Base-by-base conservation (phyloP, 2,888 invertebrate species). In the Eucera pruinosa region DNA sequence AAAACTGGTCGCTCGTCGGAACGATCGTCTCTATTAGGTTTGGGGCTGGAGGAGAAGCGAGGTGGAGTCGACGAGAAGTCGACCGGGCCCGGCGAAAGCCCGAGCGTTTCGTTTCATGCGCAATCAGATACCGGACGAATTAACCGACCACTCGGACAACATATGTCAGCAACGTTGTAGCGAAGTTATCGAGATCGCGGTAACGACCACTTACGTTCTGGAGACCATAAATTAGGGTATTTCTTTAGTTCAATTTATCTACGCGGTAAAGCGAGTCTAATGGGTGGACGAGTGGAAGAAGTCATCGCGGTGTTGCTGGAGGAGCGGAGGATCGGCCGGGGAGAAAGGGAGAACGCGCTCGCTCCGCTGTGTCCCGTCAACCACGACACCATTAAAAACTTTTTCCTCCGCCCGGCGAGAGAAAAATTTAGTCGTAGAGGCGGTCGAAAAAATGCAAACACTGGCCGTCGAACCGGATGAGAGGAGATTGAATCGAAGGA, bases 401-500 rank as follows among this genome's bases (percentile, higher is more conserved):
- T 66, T 57, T 57, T 64, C 20, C 72, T 2, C 15, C 33, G 18
- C 9, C 6, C 15, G 7, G 1, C 25, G 55, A 52, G 60, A 52
- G 50, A 72, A 82, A 78, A 74, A 74, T 78, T 58, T 58, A 20
- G 41, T 55, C 27, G 73, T 25, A 58, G 41, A 11, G 15, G 7
- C 27, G 33, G 25, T 27, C 54, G 47, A 58, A 70, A 52, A 70
- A 66, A 73, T 65, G 73, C 57, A 57, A 52, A 58, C 52, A 64
- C 41, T 43, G 48, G 47, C 71, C 60, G 62, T 41, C 36, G 55
- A 73, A 78, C 73, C 66, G 67, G 43, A 70, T 52, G 64, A 41
- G 69, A 62, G 72, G 70, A 80, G 74, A 85, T 80, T 77, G 82
- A 75, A 73, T 58, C 50, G 64, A 57, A 45, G 58, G 61, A 61